Conservation (phyloP, 2,113 vertebrate species). For the Triplophysa tibetana region DNA sequence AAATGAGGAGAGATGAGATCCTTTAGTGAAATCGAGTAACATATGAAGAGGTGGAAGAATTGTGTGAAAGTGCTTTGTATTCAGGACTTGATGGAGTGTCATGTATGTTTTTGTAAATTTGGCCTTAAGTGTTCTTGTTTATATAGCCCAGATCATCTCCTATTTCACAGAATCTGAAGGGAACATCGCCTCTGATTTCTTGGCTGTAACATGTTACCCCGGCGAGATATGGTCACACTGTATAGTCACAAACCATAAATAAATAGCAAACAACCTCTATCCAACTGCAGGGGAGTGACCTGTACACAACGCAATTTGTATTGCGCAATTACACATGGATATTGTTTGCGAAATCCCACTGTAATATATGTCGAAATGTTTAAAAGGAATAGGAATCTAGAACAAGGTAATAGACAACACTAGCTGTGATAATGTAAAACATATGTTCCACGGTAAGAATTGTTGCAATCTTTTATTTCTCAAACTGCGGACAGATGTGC, state of each 20-base stretch:
- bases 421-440: conserved; percentile 12
- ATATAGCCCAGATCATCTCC: neutral
- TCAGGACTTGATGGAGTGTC: neutral
- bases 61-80: conserved; percentile 3
- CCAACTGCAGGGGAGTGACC: neutral
- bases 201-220: neutral
- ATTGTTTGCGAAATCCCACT: neutral
- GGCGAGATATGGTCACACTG: neutral
- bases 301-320: neutral
- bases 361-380: neutral
- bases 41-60: conserved; percentile 49
- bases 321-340: neutral
- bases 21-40: conserved; percentile 52
- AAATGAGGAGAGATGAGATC: conserved; percentile 47
- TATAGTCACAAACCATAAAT: neutral
- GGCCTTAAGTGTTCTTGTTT: neutral
- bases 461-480: neutral
- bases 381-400: conserved; percentile 4
- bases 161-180: too few relatives aligned
- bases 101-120: neutral
- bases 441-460: neutral
- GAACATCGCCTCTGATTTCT: neutral
- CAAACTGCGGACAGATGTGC: neutral
- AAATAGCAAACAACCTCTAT: neutral
- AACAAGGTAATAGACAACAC: neutral